A percentile compares a stretch with the other conserved stretches of the same genome.
Conservation (phyloP, 2,797 vertebrate genomes). For the Aeoliscus strigatus region DNA sequence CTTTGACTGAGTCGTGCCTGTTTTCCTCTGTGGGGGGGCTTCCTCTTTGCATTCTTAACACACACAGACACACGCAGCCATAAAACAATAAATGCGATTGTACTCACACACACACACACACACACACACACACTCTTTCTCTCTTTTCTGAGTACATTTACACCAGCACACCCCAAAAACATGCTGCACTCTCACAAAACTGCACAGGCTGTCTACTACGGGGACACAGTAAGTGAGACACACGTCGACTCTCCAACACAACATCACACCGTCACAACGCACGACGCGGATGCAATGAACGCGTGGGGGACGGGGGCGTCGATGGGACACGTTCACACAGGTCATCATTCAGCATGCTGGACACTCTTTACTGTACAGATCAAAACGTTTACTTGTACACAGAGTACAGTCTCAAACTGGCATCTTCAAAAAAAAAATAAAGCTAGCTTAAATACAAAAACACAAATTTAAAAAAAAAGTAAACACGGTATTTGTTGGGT, state of each 20-base stretch:
- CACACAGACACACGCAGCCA: conserved; percentile 5
- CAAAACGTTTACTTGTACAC: conserved; percentile 82
- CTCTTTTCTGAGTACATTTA: conserved; percentile 57
- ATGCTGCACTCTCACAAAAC: conserved; percentile 84
- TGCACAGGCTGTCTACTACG: conserved; percentile 87
- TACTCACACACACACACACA: conserved; percentile 6
- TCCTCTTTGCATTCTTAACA: conserved; percentile 50
- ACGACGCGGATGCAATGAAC: conserved; percentile 76
- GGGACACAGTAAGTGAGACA: conserved; percentile 81
- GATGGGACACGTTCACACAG: conserved; percentile 73
- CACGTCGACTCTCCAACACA: conserved; percentile 85
- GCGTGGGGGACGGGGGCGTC: conserved; percentile 60
- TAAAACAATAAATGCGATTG: conserved; percentile 16
- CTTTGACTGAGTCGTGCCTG: conserved; percentile 38
- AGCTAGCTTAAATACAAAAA: conserved; percentile 63
- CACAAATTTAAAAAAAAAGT: conserved; percentile 61
- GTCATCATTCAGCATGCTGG: conserved; percentile 87
- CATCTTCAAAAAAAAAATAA: conserved; percentile 63
- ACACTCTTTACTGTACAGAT: conserved; percentile 83
- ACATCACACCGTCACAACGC: conserved; percentile 80
- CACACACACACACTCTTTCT: conserved; percentile 12
- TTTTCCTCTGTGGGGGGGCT: conserved; percentile 38
- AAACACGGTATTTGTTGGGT: conserved; percentile 58
- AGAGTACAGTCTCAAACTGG: conserved; percentile 81
- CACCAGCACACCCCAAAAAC: conserved; percentile 64